phyloP scores from a whole-genome alignment of 2,113 vertebrate genomes.

The Eurystomus gularis region DNA sequence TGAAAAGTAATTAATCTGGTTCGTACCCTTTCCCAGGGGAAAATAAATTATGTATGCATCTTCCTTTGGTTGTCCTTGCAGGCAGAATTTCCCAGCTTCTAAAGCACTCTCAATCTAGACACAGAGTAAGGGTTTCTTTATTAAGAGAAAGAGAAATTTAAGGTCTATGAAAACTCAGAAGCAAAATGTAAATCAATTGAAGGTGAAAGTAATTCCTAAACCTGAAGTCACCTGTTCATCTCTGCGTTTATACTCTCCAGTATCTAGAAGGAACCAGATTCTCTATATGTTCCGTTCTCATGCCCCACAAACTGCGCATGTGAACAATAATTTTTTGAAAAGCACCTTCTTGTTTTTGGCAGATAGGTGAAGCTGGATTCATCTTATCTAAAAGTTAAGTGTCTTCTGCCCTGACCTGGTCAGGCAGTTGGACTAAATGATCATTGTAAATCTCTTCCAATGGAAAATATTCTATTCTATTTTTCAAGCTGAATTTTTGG shows the following conservation, averaged over 20 bases:
- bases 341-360: not conserved
- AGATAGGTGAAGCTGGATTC: not conserved
- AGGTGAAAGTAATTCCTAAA: not conserved
- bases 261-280: not conserved
- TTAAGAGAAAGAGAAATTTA: not conserved
- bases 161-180: not conserved
- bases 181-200: not conserved
- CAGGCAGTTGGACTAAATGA: not conserved
- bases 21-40: constrained; percentile 16
- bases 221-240: not conserved
- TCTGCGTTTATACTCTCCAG: not conserved
- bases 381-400: not conserved
- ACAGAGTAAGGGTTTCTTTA: not conserved
- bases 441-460: not conserved
- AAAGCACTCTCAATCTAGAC: not conserved
- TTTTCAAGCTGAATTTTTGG: not conserved
- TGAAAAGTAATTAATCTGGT: constrained; percentile 51
- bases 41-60: constrained; percentile 39
- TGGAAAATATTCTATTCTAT: not conserved
- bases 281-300: not conserved
- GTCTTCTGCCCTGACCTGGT: not conserved
- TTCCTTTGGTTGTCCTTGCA: constrained; percentile 1
- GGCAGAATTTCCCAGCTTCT: not conserved
- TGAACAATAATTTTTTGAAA: not conserved
- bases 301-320: not conserved